Base-by-base conservation (phyloP, 2,888 invertebrate genomes). In the Ethmia dodecea region DNA sequence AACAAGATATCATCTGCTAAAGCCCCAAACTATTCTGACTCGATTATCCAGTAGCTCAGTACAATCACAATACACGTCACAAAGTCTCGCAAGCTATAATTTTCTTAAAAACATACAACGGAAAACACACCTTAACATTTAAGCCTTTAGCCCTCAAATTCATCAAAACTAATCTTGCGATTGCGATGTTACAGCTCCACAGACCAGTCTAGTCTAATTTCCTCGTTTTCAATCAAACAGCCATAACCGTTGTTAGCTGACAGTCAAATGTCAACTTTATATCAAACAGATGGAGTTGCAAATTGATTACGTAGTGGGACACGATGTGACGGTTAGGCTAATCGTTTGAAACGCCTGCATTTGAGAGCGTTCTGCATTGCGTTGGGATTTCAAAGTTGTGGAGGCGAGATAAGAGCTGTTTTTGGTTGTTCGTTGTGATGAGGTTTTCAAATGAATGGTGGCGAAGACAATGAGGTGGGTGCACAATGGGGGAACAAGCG, bases 401-500 rank as follows among this genome's bases (percentile, higher is more conserved):
- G 31, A 26, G 11, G 8, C 35, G 5, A 8, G 25, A n/a, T n/a
- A n/a, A n/a, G n/a, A n/a, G n/a, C n/a, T n/a, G n/a, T n/a, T 22
- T 22, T 22, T n/a, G 22, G 8, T 22, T 9, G 22, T 22, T 3
- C 8, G n/a, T 8, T 22, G n/a, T n/a, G 22, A n/a, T 22, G 22
- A 22, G 22, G 22, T n/a, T 22, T 46, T 43, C 42, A 47, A 52
- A 51, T 53, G 55, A 53, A 48, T 49, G 42, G 45, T 40, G 41
- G 44, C 45, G 42, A 45, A 45, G 61, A 70, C 73, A 73, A 72
- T 71, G 57, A 63, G 54, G 56, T 53, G 22, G 22, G 52, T 50
- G 55, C 49, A 61, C 55, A 62, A 59, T 59, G 63, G 57, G 54
- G 49, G 60, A 58, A 61, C 64, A 62, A 59, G 61, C 57, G 57